Base-by-base conservation (phyloP, 1,140 invertebrate species). In the Neotoxoptera formosana region DNA sequence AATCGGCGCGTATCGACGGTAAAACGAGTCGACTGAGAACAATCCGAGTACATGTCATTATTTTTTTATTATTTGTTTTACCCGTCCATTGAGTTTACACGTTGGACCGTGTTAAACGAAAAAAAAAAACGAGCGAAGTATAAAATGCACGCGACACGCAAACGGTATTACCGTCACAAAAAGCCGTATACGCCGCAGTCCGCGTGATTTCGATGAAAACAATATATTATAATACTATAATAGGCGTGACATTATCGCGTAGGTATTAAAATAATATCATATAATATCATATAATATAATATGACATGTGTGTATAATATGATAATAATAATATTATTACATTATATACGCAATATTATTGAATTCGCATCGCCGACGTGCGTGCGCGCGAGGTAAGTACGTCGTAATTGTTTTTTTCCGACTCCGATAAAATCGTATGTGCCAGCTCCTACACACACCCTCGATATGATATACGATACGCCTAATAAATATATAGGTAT, bases 11-110 rank as follows among this genome's bases (percentile, higher is more conserved):
- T 93, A 93, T 56, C 91, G 60, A 93, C 34, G 91, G 91, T 93
- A 93, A 93, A 93, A 93, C 45, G 86, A 93, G 91, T 93, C 91
- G 76, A 86, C 91, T 84, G 91, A 84, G 81, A 93, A 93, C 91
- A 56, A 56, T 86, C 91, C 23, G 14, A 53, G 81, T 41, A 67
- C 60, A 20, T 53, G 20, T 53, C 20, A 76, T 41, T 41, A 41
- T 41, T n/a, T n/a, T n/a, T n/a, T n/a, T n/a, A n/a, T 76, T 76
- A 92, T 92, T 76, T 51, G n/a, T 93, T 93, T 93, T 83, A 92
- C 41, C 47, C 45, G 67, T 93, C 91, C 48, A 56, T 84, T 93
- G 91, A 93, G 34, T 41, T 53, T 93, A 84, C 47, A 93, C 91
- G 91, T 93, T 93, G 76, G 34, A 93, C 91, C 91, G 76, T 93